A percentile compares a stretch with the other conserved stretches of the same genome.
phyloP scores from a whole-genome alignment of 2,113 vertebrate species.

The Cavia aperea region DNA sequence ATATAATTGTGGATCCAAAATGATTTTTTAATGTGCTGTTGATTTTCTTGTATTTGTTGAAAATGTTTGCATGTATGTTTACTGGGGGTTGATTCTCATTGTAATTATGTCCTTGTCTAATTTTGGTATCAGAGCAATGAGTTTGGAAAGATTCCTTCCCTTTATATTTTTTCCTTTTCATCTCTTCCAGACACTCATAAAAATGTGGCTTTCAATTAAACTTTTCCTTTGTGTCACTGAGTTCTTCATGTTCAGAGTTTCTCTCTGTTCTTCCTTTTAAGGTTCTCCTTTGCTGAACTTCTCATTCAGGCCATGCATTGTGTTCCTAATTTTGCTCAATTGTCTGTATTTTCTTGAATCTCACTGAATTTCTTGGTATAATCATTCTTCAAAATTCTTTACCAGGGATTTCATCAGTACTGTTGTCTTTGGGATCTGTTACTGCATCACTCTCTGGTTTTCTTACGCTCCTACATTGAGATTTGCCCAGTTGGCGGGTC shows the following conservation, averaged over 20 bases:
- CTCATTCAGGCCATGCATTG: neutral
- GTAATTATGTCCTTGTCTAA: neutral
- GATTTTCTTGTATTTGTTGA: neutral
- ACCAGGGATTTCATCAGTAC: neutral
- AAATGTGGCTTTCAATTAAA: neutral
- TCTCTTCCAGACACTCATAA: neutral
- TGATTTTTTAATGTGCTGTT: neutral
- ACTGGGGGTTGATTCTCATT: neutral
- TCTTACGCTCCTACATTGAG: neutral
- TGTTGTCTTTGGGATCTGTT: neutral
- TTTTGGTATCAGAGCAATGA: neutral
- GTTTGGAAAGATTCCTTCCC: neutral
- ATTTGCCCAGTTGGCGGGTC: neutral
- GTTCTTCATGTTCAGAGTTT: neutral
- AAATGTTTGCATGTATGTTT: neutral
- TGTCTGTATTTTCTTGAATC: neutral
- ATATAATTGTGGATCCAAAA: neutral
- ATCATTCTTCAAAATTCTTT: neutral
- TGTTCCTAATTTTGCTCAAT: neutral
- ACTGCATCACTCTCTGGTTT: neutral
- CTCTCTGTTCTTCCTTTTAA: neutral
- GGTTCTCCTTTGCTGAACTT: neutral
- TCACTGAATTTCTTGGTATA: neutral
- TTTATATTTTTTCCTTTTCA: neutral
- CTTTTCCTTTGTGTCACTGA: neutral